A percentile compares a stretch with the other conserved stretches of the same genome.
These are phyloP conservation scores for Ptiloglossa arizonensis DNA, from an alignment of 1,140 invertebrate genomes.

Conservation along the genomic window DNA sequence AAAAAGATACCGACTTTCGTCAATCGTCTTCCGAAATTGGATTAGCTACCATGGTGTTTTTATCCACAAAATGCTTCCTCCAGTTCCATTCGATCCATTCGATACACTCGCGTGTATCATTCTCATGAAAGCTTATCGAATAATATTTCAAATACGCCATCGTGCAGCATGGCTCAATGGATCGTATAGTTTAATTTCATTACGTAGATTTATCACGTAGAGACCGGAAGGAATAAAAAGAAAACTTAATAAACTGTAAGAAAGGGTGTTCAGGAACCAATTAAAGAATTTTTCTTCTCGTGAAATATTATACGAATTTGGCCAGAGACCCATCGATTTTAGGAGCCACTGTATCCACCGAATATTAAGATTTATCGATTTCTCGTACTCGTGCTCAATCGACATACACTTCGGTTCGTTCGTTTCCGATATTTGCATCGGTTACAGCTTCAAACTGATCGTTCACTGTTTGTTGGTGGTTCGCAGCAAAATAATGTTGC, in stretches of 20 bases:
- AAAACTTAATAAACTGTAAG: constrained; percentile 10
- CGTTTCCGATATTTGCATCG: neutral
- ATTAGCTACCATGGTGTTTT: constrained; percentile 44
- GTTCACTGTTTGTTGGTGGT: too few species aligned
- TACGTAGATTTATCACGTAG: constrained; percentile 26
- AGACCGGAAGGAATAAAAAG: neutral
- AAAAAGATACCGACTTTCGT: constrained; percentile 32
- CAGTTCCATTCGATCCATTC: too few species aligned
- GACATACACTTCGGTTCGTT: neutral
- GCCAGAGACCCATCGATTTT: constrained; percentile 40
- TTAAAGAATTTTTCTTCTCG: neutral
- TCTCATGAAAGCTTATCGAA: too few species aligned
- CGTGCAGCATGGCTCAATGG: too few species aligned
- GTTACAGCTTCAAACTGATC: neutral
- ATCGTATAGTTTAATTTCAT: too few species aligned
- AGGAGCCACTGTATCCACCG: constrained; percentile 18
- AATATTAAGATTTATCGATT: constrained; percentile 12
- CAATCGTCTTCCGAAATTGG: constrained; percentile 42
- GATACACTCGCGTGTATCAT: too few species aligned
- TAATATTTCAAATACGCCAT: too few species aligned
- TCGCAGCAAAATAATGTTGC: neutral
- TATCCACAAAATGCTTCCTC: too few species aligned
- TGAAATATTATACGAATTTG: neutral
- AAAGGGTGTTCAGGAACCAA: neutral
- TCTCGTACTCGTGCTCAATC: neutral